These are phyloP conservation scores for Chlorops oryzae DNA, from an alignment of 1,140 invertebrate species.

Conservation along the genomic window DNA sequence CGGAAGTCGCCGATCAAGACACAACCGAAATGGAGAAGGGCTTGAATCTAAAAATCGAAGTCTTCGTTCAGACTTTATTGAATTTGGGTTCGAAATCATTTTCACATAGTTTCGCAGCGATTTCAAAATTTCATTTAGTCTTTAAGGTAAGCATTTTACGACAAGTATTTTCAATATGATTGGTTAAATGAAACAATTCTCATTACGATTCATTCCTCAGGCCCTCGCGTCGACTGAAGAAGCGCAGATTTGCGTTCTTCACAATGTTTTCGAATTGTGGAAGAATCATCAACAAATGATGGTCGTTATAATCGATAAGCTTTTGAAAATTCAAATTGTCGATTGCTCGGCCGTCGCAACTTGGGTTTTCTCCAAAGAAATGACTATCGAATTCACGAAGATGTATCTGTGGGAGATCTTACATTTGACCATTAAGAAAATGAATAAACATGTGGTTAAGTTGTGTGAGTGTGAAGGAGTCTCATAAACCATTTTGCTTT, in stretches of 20 bases:
- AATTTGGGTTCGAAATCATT: conserved; percentile 94
- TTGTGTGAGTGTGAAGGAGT: conserved; percentile 53
- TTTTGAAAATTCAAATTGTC: conserved; percentile 95
- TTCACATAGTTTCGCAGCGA: conserved; percentile 95
- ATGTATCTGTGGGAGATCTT: conserved; percentile 97
- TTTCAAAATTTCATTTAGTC: conserved; percentile 93
- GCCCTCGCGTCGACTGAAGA: conserved; percentile 88
- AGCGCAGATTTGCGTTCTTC: conserved; percentile 89
- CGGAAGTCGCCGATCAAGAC: conserved; percentile 63
- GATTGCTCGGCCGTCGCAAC: conserved; percentile 95
- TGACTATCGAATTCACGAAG: conserved; percentile 89
- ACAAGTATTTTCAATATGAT: too few relatives aligned
- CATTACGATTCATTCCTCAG: conserved; percentile 46
- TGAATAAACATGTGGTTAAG: conserved; percentile 90
- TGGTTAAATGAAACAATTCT: conserved; percentile 2
- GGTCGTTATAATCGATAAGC: conserved; percentile 91
- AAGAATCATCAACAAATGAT: conserved; percentile 95
- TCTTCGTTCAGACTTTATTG: conserved; percentile 91
- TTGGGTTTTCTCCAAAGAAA: conserved; percentile 98
- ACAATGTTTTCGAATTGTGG: conserved; percentile 93
- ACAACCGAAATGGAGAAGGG: conserved; percentile 59
- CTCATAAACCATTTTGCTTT: background rate
- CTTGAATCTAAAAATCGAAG: conserved; percentile 91
- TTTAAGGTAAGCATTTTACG: conserved; percentile 70
- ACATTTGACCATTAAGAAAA: conserved; percentile 92